These are phyloP conservation scores for Seriola quinqueradiata DNA, from an alignment of 2,113 vertebrate genomes.

Conservation along the genomic window DNA sequence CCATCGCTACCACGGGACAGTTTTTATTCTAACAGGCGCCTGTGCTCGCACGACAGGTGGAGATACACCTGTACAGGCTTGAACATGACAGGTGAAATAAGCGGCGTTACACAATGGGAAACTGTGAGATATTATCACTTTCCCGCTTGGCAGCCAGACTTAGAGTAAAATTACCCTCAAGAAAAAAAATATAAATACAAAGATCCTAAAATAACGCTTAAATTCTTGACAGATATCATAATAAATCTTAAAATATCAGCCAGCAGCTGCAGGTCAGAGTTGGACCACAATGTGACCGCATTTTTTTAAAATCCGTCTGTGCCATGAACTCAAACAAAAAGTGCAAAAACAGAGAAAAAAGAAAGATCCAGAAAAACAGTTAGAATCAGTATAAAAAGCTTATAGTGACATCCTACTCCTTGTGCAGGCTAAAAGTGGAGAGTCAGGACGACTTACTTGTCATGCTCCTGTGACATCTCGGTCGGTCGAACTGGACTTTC, in stretches of 20 bases:
- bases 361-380: conserved; percentile 5
- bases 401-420: conserved; percentile 31
- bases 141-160: conserved; percentile 3
- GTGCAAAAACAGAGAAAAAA: conserved; percentile 1
- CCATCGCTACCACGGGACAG: conserved; percentile 60
- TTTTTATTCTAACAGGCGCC: conserved; percentile 59
- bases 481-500: conserved; percentile 97
- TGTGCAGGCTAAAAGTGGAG: conserved; percentile 58
- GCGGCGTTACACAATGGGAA: conserved; percentile 66
- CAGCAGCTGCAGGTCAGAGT: conserved; percentile 38
- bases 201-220: conserved; percentile 14
- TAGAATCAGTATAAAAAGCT: conserved; percentile 33
- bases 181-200: background rate
- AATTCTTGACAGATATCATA: background rate
- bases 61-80: conserved; percentile 84
- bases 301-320: conserved; percentile 21
- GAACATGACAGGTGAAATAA: conserved; percentile 83
- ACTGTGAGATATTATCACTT: conserved; percentile 41
- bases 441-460: conserved; percentile 92
- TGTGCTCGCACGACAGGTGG: conserved; percentile 81
- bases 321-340: background rate
- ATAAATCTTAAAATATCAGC: background rate
- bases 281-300: background rate
- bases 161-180: conserved; percentile 29
- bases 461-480: conserved; percentile 99